phyloP scores from a whole-genome alignment of 2,113 vertebrate species.

The Tricholaema leucomelas region DNA sequence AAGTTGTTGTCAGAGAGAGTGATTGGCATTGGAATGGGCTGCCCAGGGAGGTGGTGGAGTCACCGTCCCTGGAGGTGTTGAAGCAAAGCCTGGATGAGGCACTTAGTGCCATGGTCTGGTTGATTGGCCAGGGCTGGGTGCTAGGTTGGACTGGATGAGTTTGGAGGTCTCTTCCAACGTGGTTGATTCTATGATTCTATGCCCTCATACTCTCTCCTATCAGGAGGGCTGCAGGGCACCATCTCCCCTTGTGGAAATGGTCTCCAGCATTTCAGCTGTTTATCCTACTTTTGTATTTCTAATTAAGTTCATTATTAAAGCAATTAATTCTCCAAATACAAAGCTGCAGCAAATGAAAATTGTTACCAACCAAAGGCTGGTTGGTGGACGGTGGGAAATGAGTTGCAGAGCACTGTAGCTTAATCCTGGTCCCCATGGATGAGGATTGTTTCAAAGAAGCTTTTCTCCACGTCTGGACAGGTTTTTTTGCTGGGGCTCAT shows the following conservation, averaged over 20 bases:
- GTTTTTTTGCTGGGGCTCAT: background rate
- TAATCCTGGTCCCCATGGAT: background rate
- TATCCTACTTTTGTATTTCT: conserved; percentile 20
- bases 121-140: too few relatives aligned
- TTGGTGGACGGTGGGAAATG: conserved; percentile 41
- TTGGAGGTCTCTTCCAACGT: too few relatives aligned
- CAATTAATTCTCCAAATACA: conserved; percentile 58
- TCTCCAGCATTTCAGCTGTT: background rate
- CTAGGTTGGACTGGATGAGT: too few relatives aligned
- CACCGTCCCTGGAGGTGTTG: too few relatives aligned
- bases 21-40: too few relatives aligned
- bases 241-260: background rate
- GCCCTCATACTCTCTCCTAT: background rate
- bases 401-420: background rate
- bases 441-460: background rate
- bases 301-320: conserved; percentile 63
- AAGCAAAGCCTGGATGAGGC: too few relatives aligned
- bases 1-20: too few relatives aligned
- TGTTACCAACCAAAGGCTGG: conserved; percentile 8
- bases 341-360: background rate
- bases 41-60: too few relatives aligned
- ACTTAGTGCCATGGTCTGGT: too few relatives aligned
- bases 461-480: background rate
- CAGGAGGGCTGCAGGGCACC: fast-evolving
- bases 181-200: too few relatives aligned